Evolutionary conservation across 2,888 invertebrate genomes (phyloP).

Genomic region (Lasioglossum leucozonium): DNA sequence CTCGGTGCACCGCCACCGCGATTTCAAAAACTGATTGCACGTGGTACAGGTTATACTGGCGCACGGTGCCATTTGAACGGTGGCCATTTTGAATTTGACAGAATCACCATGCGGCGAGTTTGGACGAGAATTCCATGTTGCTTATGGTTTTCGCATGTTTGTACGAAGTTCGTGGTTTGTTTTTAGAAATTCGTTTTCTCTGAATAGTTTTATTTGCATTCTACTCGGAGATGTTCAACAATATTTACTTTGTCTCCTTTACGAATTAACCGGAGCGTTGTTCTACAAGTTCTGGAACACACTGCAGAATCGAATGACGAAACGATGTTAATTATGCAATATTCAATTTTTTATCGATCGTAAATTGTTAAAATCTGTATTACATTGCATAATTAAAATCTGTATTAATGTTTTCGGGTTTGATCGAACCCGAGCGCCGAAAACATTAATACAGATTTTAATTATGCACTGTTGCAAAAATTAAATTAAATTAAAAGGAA

Average conservation of each 20-base stretch:
- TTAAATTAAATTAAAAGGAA: too few species aligned
- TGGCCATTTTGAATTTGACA: neutral
- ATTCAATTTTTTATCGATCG: too few species aligned
- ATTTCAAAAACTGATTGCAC: neutral
- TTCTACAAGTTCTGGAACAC: neutral
- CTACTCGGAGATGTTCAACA: neutral
- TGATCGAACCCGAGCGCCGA: too few species aligned
- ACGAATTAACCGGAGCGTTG: too few species aligned
- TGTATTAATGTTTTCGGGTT: too few species aligned
- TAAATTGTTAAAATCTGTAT: too few species aligned
- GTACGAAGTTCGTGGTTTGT: neutral
- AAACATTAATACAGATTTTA: too few species aligned
- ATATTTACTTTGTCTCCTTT: neutral
- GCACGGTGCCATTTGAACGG: neutral
- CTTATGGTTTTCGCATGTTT: neutral
- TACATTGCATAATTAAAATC: too few species aligned
- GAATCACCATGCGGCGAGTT: neutral
- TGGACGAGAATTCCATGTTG: neutral
- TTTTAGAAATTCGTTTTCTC: neutral
- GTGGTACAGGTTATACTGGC: neutral
- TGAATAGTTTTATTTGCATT: neutral
- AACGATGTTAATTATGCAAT: too few species aligned
- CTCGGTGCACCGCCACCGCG: neutral
- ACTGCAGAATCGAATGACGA: too few species aligned
- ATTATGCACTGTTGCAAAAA: neutral